Conservation (phyloP, 2,113 vertebrate species). For the Pungitius pungitius region DNA sequence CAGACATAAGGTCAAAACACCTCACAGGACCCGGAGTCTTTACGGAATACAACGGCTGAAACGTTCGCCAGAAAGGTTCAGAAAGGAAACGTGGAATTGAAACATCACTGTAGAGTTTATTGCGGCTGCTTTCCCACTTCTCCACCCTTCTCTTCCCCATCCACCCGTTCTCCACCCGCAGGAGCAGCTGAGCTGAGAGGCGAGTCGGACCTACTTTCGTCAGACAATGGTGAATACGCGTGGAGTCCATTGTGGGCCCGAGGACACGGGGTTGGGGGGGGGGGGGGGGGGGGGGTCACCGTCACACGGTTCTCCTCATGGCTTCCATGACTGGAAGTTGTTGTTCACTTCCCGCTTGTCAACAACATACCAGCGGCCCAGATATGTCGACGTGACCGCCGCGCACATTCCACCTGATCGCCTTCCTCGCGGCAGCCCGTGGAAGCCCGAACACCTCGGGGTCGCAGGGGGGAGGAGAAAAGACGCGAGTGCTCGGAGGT, state of each 20-base stretch:
- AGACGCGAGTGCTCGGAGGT: constrained; percentile 64
- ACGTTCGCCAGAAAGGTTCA: constrained; percentile 8
- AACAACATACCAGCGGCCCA: constrained; percentile 70
- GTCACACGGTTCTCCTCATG: constrained; percentile 52
- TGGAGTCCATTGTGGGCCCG: constrained; percentile 11
- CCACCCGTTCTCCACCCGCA: constrained; percentile 12
- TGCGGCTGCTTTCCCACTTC: background rate
- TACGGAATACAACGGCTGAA: constrained; percentile 10
- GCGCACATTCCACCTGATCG: constrained; percentile 73
- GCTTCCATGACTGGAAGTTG: constrained; percentile 55
- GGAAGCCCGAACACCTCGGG: constrained; percentile 22
- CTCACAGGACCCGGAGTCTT: background rate
- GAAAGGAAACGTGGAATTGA: background rate
- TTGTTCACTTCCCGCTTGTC: constrained; percentile 71
- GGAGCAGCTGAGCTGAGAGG: background rate
- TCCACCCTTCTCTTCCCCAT: background rate
- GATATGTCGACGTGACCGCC: constrained; percentile 69
- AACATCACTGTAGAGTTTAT: background rate
- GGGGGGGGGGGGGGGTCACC: too few relatives aligned
- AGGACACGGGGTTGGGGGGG: constrained; percentile 14
- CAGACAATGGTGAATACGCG: constrained; percentile 40
- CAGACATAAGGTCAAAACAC: constrained; percentile 8
- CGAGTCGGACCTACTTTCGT: constrained; percentile 16
- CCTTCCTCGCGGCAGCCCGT: constrained; percentile 50
- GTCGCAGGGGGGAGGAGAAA: constrained; percentile 51